phyloP scores from a whole-genome alignment of 2,113 vertebrate genomes.

The Archocentrus centrarchus region DNA sequence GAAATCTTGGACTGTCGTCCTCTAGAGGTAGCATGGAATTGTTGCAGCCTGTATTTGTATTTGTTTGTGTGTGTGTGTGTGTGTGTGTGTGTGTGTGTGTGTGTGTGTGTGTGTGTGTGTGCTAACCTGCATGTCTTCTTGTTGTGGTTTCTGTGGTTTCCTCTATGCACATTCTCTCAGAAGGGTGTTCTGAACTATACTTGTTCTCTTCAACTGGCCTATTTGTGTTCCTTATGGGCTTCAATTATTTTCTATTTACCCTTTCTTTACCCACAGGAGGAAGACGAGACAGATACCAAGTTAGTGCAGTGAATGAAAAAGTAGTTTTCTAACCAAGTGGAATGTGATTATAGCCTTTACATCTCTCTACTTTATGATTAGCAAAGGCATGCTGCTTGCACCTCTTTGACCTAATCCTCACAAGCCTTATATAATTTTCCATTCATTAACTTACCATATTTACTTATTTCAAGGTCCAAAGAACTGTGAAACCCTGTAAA shows the following conservation, averaged over 20 bases:
- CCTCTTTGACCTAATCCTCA: slow-evolving; percentile 44
- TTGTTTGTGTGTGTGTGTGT: background rate
- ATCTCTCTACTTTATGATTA: slow-evolving; percentile 66
- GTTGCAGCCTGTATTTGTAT: slow-evolving; percentile 9
- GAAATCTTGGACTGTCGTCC: background rate
- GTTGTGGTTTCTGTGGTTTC: slow-evolving; percentile 28
- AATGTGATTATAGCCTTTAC: slow-evolving; percentile 60
- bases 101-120: background rate
- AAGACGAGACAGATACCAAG: slow-evolving; percentile 72
- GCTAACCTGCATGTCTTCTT: slow-evolving; percentile 42
- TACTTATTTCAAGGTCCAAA: slow-evolving; percentile 33
- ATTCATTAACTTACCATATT: slow-evolving; percentile 23
- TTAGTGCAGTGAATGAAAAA: slow-evolving; percentile 73
- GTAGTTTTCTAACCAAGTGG: slow-evolving; percentile 52
- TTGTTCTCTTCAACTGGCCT: slow-evolving; percentile 16
- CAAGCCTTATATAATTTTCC: slow-evolving; percentile 23
- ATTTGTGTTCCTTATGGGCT: slow-evolving; percentile 26
- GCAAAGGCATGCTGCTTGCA: slow-evolving; percentile 54
- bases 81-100: no score
- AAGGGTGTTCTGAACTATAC: slow-evolving; percentile 25
- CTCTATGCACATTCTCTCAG: slow-evolving; percentile 56
- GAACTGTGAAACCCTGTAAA: slow-evolving; percentile 8
- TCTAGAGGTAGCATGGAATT: background rate
- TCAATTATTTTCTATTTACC: slow-evolving; percentile 46
- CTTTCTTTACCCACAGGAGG: slow-evolving; percentile 63